Evolutionary conservation across 1,140 invertebrate genomes (phyloP).

Genomic region (Gonioctena quinquepunctata): DNA sequence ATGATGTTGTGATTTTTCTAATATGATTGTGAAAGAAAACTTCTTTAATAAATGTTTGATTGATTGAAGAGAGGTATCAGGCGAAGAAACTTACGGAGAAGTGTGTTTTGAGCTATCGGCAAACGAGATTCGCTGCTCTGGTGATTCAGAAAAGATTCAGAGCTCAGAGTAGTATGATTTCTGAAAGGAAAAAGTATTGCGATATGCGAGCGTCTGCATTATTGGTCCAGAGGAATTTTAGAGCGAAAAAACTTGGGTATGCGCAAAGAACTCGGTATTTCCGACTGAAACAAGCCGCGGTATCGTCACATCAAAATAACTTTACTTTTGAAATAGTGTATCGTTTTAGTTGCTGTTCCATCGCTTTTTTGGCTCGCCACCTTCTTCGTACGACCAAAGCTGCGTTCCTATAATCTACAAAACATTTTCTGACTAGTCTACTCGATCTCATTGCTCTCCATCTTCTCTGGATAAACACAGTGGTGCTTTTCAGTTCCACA

Average conservation of each 20-base stretch:
- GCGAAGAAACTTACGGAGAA: slow-evolving; percentile 23
- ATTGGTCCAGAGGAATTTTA: slow-evolving; percentile 48
- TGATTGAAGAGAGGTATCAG: slow-evolving; percentile 55
- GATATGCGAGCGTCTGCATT: background rate
- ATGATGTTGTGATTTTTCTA: too few relatives aligned
- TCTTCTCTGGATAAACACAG: slow-evolving; percentile 44
- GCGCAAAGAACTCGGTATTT: slow-evolving; percentile 30
- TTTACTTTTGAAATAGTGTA: too few relatives aligned
- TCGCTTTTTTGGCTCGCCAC: slow-evolving; percentile 25
- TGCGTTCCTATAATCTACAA: slow-evolving; percentile 42
- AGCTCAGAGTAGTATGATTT: slow-evolving; percentile 11
- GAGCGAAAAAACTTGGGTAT: slow-evolving; percentile 44
- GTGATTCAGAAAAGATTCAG: slow-evolving; percentile 48
- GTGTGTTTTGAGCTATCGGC: background rate
- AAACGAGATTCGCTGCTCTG: slow-evolving; percentile 29
- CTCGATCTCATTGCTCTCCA: slow-evolving; percentile 54
- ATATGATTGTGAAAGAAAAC: too few relatives aligned
- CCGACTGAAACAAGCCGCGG: slow-evolving; percentile 33
- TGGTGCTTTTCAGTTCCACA: slow-evolving; percentile 32
- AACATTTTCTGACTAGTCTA: slow-evolving; percentile 49
- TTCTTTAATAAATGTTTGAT: too few relatives aligned
- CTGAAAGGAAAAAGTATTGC: background rate
- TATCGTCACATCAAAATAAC: too few relatives aligned
- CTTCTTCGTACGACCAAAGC: slow-evolving; percentile 46
- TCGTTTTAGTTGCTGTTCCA: slow-evolving; percentile 23